phyloP scores from a whole-genome alignment of 2,797 vertebrate species.

The Jordanella pulchra region DNA sequence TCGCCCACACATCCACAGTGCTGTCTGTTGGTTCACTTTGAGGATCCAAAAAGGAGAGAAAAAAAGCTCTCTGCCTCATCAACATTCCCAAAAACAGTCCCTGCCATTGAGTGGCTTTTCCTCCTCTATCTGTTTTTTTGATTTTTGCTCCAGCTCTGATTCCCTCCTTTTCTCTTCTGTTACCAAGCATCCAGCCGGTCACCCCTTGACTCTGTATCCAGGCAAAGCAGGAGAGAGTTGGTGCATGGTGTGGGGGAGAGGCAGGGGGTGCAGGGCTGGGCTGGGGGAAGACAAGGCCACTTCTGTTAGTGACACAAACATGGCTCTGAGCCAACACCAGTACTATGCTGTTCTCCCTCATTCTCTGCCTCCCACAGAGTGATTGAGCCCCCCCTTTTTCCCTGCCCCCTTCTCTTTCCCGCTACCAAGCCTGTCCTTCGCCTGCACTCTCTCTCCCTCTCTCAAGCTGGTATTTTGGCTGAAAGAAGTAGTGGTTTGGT shows the following conservation, averaged over 20 bases:
- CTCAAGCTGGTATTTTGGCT: conserved; percentile 65
- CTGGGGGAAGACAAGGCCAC: conserved; percentile 69
- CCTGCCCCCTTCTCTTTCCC: conserved; percentile 45
- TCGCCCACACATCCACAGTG: conserved; percentile 72
- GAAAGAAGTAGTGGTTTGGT: conserved; percentile 65
- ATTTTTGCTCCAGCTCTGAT: conserved; percentile 62
- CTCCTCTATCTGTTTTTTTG: conserved; percentile 8
- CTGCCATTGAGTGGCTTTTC: conserved; percentile 60
- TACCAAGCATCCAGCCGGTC: conserved; percentile 68
- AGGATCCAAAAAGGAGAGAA: conserved; percentile 46
- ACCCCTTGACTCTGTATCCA: conserved; percentile 71
- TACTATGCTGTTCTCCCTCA: conserved; percentile 67
- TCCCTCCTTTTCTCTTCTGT: conserved; percentile 49
- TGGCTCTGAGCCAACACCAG: conserved; percentile 70
- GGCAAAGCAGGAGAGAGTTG: conserved; percentile 62
- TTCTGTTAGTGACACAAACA: conserved; percentile 79
- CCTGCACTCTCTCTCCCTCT: conserved; percentile 59
- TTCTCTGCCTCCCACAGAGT: conserved; percentile 72
- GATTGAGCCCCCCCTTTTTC: conserved; percentile 56
- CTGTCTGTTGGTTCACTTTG: conserved; percentile 64
- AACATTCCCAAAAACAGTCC: conserved; percentile 73
- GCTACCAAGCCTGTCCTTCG: conserved; percentile 61
- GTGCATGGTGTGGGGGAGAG: conserved; percentile 48
- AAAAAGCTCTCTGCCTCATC: conserved; percentile 74
- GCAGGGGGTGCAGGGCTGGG: conserved; percentile 16